Evolutionary conservation across 1,140 invertebrate species (phyloP), one percentile per base, ranked within the genome.

Genomic region (Drosophila santomea): DNA sequence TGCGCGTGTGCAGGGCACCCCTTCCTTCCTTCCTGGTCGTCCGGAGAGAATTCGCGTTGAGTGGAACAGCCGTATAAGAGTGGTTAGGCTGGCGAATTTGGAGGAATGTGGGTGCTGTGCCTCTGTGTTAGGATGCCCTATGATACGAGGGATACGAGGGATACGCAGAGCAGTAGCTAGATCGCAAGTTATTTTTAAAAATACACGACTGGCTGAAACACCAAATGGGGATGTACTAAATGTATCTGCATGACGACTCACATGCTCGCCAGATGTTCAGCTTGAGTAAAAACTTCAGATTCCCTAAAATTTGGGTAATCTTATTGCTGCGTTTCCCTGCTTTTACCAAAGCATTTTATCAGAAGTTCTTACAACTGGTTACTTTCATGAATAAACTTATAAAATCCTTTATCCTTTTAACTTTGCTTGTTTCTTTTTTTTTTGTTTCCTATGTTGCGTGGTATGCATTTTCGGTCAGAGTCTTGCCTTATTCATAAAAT

Each of bases 1-100:
- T 72, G 68, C 68, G 66, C 68, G 68, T 66, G 28, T 43, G 10
- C 36, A 15, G 54, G 41, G 28, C 44, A 56, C 51, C 66, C 63
- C 63, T 38, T 41, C 67, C 41, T 41, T 71, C 66, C 17, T 17
- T 43, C 58, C 44, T 41, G 43, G 25, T 58, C 10, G 8, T n/a
- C 28, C 43, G 35, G 38, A 71, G 44, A 68, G 50, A 35, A 39
- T 45, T 28, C 25, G 38, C 67, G 50, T 23, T 44, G 63, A 71
- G 66, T 66, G 48, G 11, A 52, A 68, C 17, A 54, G 23, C 17
- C 51, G 28, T 69, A 58, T 57, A 71, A 56, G 64, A 71, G 52
- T 47, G 32, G 2, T 20, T 28, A 8, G 57, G 28, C 28, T 48
- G 25, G 25, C 6, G 35, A 39, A 39, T 64, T 23, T 20, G 4